These are phyloP conservation scores for Graphium colonna DNA, from an alignment of 2,888 invertebrate genomes.

Conservation along the genomic window DNA sequence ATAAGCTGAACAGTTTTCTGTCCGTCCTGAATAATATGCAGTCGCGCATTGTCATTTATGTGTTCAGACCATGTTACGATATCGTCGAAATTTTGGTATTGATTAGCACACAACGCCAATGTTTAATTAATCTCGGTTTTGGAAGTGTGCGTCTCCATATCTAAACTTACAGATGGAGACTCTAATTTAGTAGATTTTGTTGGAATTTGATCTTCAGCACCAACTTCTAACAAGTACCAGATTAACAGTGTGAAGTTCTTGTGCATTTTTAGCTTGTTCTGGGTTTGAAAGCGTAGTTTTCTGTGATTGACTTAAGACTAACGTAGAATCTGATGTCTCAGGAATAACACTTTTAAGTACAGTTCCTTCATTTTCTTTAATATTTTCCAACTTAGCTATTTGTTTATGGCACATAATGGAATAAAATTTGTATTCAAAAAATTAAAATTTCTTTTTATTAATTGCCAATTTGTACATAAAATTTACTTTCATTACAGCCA, in stretches of 20 bases:
- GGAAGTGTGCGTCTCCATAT: not conserved
- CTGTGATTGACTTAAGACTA: too few relatives aligned
- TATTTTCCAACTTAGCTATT: not conserved
- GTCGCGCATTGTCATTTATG: slow-evolving; percentile 4
- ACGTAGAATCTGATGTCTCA: slow-evolving; percentile 5
- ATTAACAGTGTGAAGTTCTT: not conserved
- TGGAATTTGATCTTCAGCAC: not conserved
- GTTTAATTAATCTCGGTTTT: not conserved
- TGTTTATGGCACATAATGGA: too few relatives aligned
- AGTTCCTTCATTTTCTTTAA: slow-evolving; percentile 6
- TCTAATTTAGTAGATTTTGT: slow-evolving; percentile 5
- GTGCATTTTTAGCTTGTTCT: slow-evolving; percentile 1
- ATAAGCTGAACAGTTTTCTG: not conserved
- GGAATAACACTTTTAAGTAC: slow-evolving; percentile 1
- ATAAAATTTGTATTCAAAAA: too few relatives aligned
- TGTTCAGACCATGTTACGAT: slow-evolving; percentile 16
- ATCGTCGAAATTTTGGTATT: slow-evolving; percentile 9
- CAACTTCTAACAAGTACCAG: too few relatives aligned
- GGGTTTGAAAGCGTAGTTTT: not conserved
- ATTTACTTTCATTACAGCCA: too few relatives aligned
- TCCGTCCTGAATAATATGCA: too few relatives aligned
- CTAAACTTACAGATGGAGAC: not conserved
- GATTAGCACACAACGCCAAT: slow-evolving; percentile 3
- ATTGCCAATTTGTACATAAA: too few relatives aligned
- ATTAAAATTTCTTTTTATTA: too few relatives aligned